Evolutionary conservation across 2,113 vertebrate genomes (phyloP).

Genomic region (Phylloscopus trochiloides): DNA sequence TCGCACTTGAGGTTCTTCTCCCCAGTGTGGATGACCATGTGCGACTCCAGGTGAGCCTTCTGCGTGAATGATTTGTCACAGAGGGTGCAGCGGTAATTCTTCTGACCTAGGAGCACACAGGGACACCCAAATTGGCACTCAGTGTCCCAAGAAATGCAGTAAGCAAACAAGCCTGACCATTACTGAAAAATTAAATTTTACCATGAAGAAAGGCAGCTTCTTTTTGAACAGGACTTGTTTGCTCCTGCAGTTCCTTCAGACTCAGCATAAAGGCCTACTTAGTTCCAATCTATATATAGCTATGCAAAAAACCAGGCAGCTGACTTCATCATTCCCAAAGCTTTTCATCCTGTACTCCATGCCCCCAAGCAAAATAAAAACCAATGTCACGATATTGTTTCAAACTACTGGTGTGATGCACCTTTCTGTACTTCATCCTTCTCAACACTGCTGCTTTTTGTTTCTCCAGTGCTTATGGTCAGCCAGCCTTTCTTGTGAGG

Average conservation of each 20-base stretch:
- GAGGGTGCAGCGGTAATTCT: slow-evolving; percentile 91
- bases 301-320: not conserved
- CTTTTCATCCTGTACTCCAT: not conserved
- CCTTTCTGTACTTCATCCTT: not conserved
- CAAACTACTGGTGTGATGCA: not conserved
- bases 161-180: not conserved
- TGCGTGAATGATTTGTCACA: slow-evolving; percentile 96
- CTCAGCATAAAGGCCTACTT: not conserved
- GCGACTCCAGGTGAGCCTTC: slow-evolving; percentile 94
- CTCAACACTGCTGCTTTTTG: not conserved
- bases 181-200: not conserved
- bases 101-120: slow-evolving; percentile 81
- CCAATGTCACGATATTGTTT: not conserved
- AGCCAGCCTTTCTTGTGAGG: not conserved
- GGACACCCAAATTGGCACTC: not conserved
- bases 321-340: not conserved
- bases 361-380: not conserved
- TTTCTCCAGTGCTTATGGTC: not conserved
- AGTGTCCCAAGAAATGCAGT: not conserved
- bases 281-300: not conserved
- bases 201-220: not conserved
- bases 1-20: slow-evolving; percentile 96
- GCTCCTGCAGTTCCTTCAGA: not conserved
- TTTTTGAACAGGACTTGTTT: not conserved
- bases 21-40: slow-evolving; percentile 95